Percentiles rank a stretch among this genome's conserved stretches.
Conservation (phyloP, 2,797 vertebrate genomes). For the Monodelphis domestica region DNA sequence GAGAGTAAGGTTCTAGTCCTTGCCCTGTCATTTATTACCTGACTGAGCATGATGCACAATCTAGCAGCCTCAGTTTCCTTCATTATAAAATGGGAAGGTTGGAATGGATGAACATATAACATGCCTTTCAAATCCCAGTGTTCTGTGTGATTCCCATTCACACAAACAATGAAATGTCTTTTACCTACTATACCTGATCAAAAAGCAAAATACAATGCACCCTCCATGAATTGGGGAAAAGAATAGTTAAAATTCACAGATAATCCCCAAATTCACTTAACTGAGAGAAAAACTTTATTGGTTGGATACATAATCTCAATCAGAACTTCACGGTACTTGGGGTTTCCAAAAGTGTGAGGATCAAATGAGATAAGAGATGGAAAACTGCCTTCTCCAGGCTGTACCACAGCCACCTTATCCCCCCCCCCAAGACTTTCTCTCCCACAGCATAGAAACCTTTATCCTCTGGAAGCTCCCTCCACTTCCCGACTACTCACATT, state of each 20-base stretch:
- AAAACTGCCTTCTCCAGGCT: background rate
- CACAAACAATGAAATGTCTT: background rate
- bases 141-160: background rate
- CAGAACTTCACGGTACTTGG: background rate
- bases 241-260: background rate
- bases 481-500: background rate
- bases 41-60: background rate
- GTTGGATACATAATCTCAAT: background rate
- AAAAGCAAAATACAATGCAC: background rate
- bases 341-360: background rate
- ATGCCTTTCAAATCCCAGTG: background rate
- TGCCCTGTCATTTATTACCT: background rate
- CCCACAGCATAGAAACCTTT: background rate
- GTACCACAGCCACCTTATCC: background rate
- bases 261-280: background rate
- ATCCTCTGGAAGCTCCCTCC: background rate
- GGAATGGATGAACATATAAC: background rate
- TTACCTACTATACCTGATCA: background rate
- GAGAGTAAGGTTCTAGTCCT: background rate
- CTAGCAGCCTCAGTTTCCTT: background rate
- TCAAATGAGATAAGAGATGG: background rate
- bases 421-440: background rate
- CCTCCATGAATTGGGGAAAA: background rate
- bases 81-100: background rate
- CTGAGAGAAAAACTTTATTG: background rate